These are phyloP conservation scores for Myiopsitta monachus DNA, from an alignment of 2,113 vertebrate genomes.

Conservation along the genomic window DNA sequence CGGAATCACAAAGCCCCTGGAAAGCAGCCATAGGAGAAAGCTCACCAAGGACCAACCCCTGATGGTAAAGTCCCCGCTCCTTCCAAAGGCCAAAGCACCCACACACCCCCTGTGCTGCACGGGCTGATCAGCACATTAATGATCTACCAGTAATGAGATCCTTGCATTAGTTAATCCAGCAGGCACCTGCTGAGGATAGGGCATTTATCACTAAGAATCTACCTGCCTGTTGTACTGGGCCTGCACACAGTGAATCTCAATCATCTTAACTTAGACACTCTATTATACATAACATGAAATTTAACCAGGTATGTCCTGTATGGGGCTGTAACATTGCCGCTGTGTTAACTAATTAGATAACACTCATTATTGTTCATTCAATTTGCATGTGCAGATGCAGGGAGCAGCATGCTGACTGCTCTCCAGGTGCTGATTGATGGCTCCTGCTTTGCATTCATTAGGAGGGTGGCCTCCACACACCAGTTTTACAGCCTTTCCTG, in stretches of 20 bases:
- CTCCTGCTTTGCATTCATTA: background rate
- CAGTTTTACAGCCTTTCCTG: constrained; percentile 25
- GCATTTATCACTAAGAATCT: background rate
- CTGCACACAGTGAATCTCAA: background rate
- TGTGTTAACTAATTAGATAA: constrained; percentile 43
- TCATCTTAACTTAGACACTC: background rate
- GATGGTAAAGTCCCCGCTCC: accelerated
- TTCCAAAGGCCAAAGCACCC: background rate
- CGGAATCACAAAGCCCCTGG: accelerated
- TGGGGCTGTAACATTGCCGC: constrained; percentile 32
- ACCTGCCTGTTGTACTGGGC: background rate
- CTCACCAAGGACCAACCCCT: accelerated
- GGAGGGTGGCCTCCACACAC: constrained; percentile 15
- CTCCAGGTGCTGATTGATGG: constrained; percentile 5
- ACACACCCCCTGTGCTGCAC: background rate
- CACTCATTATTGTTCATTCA: constrained; percentile 33
- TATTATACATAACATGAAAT: constrained; percentile 17
- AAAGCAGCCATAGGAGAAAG: accelerated
- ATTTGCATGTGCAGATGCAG: constrained; percentile 34
- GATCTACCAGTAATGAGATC: background rate
- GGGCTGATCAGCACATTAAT: background rate
- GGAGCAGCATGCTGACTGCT: background rate
- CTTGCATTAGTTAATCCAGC: background rate
- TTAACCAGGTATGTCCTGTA: constrained; percentile 36
- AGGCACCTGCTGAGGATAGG: background rate